A percentile compares a stretch with the other conserved stretches of the same genome.
Evolutionary conservation across 2,888 invertebrate genomes (phyloP).

Genomic region (Agrypnus murinus): DNA sequence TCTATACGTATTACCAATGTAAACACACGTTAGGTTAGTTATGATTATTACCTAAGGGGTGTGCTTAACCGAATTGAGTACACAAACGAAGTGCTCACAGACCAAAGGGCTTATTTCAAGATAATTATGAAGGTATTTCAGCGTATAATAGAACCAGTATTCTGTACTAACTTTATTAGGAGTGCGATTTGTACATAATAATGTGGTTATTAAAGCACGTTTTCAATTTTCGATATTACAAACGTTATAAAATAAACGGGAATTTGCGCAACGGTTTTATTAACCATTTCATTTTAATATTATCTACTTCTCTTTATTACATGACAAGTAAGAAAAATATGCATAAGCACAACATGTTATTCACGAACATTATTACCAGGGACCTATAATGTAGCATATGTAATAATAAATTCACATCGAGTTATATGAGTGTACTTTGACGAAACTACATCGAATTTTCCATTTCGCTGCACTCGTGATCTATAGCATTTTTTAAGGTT

Average conservation of each 20-base stretch:
- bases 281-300: neutral
- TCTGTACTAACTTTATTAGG: constrained; percentile 13
- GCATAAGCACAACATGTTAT: constrained; percentile 7
- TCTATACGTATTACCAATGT: constrained; percentile 56
- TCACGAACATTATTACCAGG: constrained; percentile 6
- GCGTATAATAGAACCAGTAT: constrained; percentile 35
- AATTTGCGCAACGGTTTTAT: constrained; percentile 2
- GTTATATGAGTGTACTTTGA: constrained; percentile 32
- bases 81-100: constrained; percentile 44
- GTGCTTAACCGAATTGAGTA: constrained; percentile 41
- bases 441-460: constrained; percentile 46
- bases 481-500: constrained; percentile 39
- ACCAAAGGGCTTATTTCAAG: constrained; percentile 49
- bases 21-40: constrained; percentile 56
- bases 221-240: neutral
- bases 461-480: constrained; percentile 35
- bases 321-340: constrained; percentile 22
- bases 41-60: constrained; percentile 54
- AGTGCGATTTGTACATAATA: neutral
- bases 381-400: constrained; percentile 12
- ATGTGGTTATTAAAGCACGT: constrained; percentile 7
- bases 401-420: constrained; percentile 40
- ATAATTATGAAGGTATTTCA: constrained; percentile 48
- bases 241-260: neutral
- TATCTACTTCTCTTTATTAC: constrained; percentile 2